Evolutionary conservation across 2,888 invertebrate species (phyloP), one percentile per base, ranked within the genome.

Genomic region (Lypha dubia): DNA sequence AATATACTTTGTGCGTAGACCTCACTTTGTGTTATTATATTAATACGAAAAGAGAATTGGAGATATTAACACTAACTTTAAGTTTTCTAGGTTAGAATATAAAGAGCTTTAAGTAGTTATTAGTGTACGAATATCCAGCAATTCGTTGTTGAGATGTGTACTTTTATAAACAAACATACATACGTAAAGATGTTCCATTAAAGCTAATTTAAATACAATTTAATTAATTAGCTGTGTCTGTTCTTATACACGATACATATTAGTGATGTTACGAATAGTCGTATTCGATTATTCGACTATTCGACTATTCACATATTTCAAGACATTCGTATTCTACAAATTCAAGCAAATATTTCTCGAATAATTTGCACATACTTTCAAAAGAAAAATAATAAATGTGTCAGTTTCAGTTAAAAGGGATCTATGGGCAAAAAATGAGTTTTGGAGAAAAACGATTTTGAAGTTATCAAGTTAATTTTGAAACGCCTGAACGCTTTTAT

Each of bases 201-300:
- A 63, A 79, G 74, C 65, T 79, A 83, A 83, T 75, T 70, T 63
- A 74, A 79, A 74, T 79, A 74, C 77, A 83, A 74, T 79, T 83
- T 79, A 79, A 79, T 83, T 83, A 83, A 83, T 83, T 83, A 83
- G 83, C 24, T 63, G 63, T 71, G 24, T 65, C 9, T 62, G 62
- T 62, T 6, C 41, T 22, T n/a, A n/a, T 56, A n/a, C n/a, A 2
- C 1, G 11, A 38, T 11, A 38, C 11, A 38, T 38, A 38, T 3
- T 28, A n/a, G n/a, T n/a, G n/a, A n/a, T n/a, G n/a, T n/a, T n/a
- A n/a, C n/a, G n/a, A n/a, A n/a, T n/a, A n/a, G n/a, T n/a, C n/a
- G n/a, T n/a, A n/a, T n/a, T n/a, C n/a, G n/a, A n/a, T n/a, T n/a
- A n/a, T n/a, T n/a, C n/a, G n/a, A n/a, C n/a, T n/a, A n/a, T n/a